Conservation (phyloP, 1,140 invertebrate genomes). For the Ditylenchus dipsaci region DNA sequence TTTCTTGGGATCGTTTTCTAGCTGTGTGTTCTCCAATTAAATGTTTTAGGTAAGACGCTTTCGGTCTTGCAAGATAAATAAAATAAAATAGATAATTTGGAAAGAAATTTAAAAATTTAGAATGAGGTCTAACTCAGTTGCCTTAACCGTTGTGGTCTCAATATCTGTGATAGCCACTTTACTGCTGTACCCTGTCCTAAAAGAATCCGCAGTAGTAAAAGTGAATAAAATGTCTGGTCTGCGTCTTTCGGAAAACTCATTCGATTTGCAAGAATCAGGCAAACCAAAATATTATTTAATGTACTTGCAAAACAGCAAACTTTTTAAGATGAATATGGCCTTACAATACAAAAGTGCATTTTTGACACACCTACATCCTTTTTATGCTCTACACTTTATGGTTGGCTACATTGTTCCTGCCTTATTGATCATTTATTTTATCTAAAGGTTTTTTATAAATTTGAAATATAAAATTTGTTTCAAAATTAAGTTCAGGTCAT, state of each 20-base stretch:
- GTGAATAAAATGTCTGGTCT: constrained; percentile 46
- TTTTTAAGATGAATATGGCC: background rate
- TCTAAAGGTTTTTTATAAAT: constrained; percentile 25
- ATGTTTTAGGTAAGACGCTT: background rate
- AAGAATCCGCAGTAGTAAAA: constrained; percentile 47
- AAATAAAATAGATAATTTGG: too few species aligned
- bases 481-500: constrained; percentile 4
- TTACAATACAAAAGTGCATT: constrained; percentile 27
- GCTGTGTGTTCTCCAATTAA: constrained; percentile 44
- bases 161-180: constrained; percentile 48
- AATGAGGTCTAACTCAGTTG: constrained; percentile 49
- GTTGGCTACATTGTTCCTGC: constrained; percentile 54
- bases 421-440: constrained; percentile 53
- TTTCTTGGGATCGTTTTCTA: constrained; percentile 42
- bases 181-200: constrained; percentile 49
- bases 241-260: constrained; percentile 31
- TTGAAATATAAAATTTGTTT: background rate
- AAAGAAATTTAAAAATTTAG: constrained; percentile 27
- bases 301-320: too few species aligned
- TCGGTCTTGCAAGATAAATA: too few species aligned
- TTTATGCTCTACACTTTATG: constrained; percentile 55
- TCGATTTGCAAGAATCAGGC: constrained; percentile 1
- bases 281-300: too few species aligned
- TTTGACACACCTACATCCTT: constrained; percentile 47
- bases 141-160: constrained; percentile 43